Evolutionary conservation across 2,113 vertebrate genomes (phyloP), one percentile per base, ranked within the genome.

Genomic region (Pseudolaguvia tuberculata): DNA sequence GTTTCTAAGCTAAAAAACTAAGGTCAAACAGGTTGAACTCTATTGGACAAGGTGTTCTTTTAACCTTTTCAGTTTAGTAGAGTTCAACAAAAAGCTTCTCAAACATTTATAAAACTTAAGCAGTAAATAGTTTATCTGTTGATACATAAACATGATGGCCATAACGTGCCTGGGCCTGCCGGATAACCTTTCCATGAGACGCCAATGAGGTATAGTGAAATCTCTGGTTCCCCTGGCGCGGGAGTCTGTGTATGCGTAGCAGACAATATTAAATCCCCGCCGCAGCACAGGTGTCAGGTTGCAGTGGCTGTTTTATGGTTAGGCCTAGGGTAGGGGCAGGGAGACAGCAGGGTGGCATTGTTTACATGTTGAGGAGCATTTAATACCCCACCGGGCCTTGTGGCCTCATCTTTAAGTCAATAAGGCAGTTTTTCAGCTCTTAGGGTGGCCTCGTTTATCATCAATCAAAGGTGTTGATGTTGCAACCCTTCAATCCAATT

Each of bases 231-330:
- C 75, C 48, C 47, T 62, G 51, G 58, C 48, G 47, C 27, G 56
- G 70, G 66, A 70, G n/a, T 53, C 39, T 77, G 65, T 58, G 45
- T 72, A 55, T 75, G 61, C 62, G 75, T 69, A 75, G 57, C 23
- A 62, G 59, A 72, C 76, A 76, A 82, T 72, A 78, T 80, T 80
- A 80, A 82, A 78, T 80, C 73, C 73, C 73, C 80, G 63, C 71
- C 59, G 67, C 58, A 67, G 78, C 51, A 45, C 57, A 83, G 76
- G 83, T 84, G 76, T 82, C 70, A 25, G 63, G 66, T 82, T 80
- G 80, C 66, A 21, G 73, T 50, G 52, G 67, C 62, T 77, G 73
- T 71, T 80, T 79, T 76, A 69, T 48, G n/a, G 61, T 70, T 77
- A 55, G 80, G 35, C 65, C 70, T 78, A 61, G 73, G 68, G 51